A percentile compares a stretch with the other conserved stretches of the same genome.
Evolutionary conservation across 2,888 invertebrate species (phyloP).

Genomic region (Rhagium mordax): DNA sequence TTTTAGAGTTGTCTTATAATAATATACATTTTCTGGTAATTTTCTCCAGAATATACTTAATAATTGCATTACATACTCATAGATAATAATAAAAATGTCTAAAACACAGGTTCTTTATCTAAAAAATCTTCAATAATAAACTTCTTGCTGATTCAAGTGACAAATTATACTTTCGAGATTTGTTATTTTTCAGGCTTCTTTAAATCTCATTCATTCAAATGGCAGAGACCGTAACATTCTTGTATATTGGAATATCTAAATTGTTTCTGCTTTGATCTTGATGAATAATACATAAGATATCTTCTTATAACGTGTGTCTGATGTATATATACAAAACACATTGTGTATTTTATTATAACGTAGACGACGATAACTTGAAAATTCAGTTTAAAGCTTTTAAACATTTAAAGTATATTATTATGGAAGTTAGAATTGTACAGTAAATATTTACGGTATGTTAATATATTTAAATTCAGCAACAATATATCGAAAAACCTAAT

Average conservation of each 20-base stretch:
- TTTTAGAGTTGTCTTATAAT: too few relatives aligned
- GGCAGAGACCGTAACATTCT: background rate
- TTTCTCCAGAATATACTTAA: too few relatives aligned
- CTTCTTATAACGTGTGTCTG: constrained; percentile 5
- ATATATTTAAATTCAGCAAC: too few relatives aligned
- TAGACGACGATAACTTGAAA: background rate
- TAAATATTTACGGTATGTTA: too few relatives aligned
- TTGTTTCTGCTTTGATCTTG: constrained; percentile 24
- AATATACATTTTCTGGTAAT: too few relatives aligned
- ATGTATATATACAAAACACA: constrained; percentile 18
- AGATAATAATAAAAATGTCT: too few relatives aligned
- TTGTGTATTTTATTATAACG: constrained; percentile 26
- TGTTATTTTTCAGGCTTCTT: constrained; percentile 1
- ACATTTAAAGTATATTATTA: constrained; percentile 11
- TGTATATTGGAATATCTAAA: constrained; percentile 24
- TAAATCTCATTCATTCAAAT: constrained; percentile 20
- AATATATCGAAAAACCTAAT: too few relatives aligned
- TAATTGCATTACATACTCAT: too few relatives aligned
- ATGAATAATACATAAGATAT: constrained; percentile 31
- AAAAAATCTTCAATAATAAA: background rate
- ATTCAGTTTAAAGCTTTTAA: constrained; percentile 27
- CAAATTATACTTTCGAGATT: background rate
- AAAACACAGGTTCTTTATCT: too few relatives aligned
- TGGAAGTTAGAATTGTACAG: too few relatives aligned
- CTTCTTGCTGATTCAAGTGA: background rate